Evolutionary conservation across 2,888 invertebrate species (phyloP), one percentile per base, ranked within the genome.

Genomic region (Linhomoeus sp.): DNA sequence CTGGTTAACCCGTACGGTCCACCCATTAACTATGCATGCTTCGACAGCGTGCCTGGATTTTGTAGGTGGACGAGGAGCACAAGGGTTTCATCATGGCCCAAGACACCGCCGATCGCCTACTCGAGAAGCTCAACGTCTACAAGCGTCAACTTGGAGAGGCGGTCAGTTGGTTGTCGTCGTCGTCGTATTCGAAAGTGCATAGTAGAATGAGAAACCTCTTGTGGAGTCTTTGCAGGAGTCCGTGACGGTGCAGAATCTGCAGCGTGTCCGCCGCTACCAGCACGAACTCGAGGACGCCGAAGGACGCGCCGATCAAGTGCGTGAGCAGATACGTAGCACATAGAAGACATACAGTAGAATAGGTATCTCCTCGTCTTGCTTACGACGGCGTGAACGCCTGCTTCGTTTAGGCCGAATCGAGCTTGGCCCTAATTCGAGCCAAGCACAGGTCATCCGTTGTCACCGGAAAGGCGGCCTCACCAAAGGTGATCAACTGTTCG

Each of bases 201-300:
- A 5, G 29, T 12, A 29, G 29, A 29, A 12, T 29, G 29, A 5
- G 29, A 5, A 12, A 29, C 29, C 7, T 5, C 29, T 12, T 9
- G 12, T 29, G 29, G 12, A 29, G 24, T 26, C 14, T 25, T 51
- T 60, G 20, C 47, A 61, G 61, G 63, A 64, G 52, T 50, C 58
- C 12, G 52, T 62, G 45, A 61, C 62, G 47, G 61, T 62, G 61
- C 85, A 85, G 72, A 83, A 80, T 71, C 80, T 90, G 61, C 86
- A 86, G 68, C 78, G 90, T 68, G 88, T 88, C 59, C 85, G 90
- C 70, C 80, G 88, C 72, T 90, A 90, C 87, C 90, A 92, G 72
- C 80, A 90, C 63, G 90, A 92, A 72, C 73, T 92, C 67, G 90
- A 92, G 48, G 88, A 90, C 46, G 90, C 90, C 57, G 90, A 92